Evolutionary conservation across 1,140 invertebrate genomes (phyloP).

Genomic region (Thaumetopoea pityocampa): DNA sequence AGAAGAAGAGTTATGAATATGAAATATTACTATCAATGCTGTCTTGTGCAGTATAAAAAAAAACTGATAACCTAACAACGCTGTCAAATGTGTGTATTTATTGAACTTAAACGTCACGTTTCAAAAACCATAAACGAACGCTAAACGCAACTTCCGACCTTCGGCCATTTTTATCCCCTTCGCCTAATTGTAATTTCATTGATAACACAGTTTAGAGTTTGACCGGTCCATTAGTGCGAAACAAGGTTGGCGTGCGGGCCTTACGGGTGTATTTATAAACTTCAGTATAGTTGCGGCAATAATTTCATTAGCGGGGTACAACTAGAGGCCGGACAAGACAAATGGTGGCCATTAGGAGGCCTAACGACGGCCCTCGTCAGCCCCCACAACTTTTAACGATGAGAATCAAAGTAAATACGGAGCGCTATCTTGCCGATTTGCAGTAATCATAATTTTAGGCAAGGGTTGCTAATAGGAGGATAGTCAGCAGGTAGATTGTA

Average conservation of each 20-base stretch:
- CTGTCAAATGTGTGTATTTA: no score
- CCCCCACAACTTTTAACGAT: conserved; percentile 70
- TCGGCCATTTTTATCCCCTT: conserved; percentile 60
- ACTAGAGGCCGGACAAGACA: conserved; percentile 74
- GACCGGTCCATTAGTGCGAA: conserved; percentile 73
- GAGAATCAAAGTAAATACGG: conserved; percentile 73
- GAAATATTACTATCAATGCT: no score
- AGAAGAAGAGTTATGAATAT: no score
- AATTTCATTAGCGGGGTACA: conserved; percentile 74
- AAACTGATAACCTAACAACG: no score
- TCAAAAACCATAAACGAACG: conserved; percentile 31
- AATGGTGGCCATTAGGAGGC: conserved; percentile 68
- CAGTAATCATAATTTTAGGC: conserved; percentile 57
- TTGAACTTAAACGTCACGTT: conserved; percentile 7
- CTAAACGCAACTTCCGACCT: conserved; percentile 55
- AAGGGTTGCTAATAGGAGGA: conserved; percentile 51
- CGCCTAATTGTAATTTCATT: conserved; percentile 76
- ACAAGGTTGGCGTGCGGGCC: conserved; percentile 71
- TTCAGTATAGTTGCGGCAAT: conserved; percentile 75
- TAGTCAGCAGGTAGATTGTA: conserved; percentile 35
- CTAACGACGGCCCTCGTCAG: conserved; percentile 72
- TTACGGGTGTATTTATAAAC: conserved; percentile 73
- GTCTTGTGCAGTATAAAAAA: background rate
- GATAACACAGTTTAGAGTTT: conserved; percentile 75
- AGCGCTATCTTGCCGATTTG: conserved; percentile 69